Conservation (phyloP, 2,797 vertebrate genomes). For the Pipistrellus nathusii region DNA sequence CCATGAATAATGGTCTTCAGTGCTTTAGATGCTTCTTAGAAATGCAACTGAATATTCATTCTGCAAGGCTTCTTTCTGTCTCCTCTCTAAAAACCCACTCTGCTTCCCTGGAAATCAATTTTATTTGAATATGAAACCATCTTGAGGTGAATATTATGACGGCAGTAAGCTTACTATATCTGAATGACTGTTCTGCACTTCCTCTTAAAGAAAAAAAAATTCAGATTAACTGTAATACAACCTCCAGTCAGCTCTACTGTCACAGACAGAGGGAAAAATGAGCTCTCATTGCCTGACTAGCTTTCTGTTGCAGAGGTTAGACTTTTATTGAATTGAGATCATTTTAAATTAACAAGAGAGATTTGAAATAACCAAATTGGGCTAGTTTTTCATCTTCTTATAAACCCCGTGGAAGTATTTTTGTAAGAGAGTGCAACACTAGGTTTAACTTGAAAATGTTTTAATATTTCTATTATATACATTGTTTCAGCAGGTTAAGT, state of each 20-base stretch:
- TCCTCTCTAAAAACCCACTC: background rate
- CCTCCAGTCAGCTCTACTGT: background rate
- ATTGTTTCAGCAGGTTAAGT: conserved; percentile 52
- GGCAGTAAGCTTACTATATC: background rate
- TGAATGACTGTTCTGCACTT: background rate
- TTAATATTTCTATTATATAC: background rate
- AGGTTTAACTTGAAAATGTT: conserved; percentile 54
- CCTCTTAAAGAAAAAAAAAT: background rate
- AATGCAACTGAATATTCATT: background rate
- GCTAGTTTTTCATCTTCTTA: conserved; percentile 46
- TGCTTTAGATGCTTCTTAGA: background rate
- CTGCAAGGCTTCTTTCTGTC: background rate
- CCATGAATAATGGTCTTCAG: background rate
- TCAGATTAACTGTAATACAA: background rate
- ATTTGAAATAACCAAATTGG: conserved; percentile 41
- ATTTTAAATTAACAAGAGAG: conserved; percentile 53
- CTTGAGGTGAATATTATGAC: conserved; percentile 30
- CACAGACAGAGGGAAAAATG: background rate
- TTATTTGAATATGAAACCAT: conserved; percentile 52
- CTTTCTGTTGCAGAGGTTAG: conserved; percentile 30
- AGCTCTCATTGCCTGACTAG: background rate
- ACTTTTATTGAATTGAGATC: conserved; percentile 33
- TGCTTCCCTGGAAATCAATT: conserved; percentile 51
- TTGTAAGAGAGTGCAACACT: background rate
- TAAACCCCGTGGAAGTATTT: conserved; percentile 1